These are phyloP conservation scores for Frankliniella fusca DNA, from an alignment of 2,888 invertebrate species.

Conservation along the genomic window DNA sequence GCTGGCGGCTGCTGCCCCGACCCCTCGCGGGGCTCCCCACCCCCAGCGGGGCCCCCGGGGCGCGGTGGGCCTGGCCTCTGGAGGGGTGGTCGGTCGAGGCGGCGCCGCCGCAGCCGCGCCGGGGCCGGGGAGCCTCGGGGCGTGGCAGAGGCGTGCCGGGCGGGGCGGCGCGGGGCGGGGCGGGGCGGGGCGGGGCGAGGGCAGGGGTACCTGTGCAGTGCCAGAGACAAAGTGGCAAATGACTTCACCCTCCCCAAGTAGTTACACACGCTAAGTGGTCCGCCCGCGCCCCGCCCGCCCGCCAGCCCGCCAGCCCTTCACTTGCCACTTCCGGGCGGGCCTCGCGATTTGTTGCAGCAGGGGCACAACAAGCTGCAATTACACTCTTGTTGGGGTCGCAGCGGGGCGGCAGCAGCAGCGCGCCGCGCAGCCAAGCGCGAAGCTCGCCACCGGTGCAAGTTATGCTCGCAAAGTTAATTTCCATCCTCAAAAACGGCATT, in stretches of 20 bases:
- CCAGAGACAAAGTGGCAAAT: constrained; percentile 20
- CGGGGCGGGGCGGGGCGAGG: background rate
- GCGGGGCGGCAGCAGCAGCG: background rate
- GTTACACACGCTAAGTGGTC: constrained; percentile 21
- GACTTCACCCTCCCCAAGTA: background rate
- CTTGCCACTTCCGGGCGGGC: background rate
- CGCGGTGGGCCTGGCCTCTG: background rate
- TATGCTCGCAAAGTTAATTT: too few species aligned
- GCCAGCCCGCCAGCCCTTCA: background rate
- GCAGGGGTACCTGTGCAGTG: background rate
- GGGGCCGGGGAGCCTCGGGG: background rate
- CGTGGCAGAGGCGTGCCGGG: background rate
- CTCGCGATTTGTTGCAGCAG: background rate
- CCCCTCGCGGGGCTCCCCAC: background rate
- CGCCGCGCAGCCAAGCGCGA: background rate
- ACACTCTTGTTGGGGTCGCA: background rate
- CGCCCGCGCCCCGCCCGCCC: background rate
- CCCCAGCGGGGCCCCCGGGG: background rate
- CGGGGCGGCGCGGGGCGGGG: background rate
- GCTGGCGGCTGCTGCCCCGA: background rate
- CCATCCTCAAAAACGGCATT: too few species aligned
- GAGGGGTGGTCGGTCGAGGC: background rate
- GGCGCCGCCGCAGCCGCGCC: background rate
- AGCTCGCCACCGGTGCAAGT: too few species aligned
- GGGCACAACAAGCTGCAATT: constrained; percentile 14